These are phyloP conservation scores for Agriopis aurantiaria DNA, from an alignment of 2,888 invertebrate species.

Conservation along the genomic window DNA sequence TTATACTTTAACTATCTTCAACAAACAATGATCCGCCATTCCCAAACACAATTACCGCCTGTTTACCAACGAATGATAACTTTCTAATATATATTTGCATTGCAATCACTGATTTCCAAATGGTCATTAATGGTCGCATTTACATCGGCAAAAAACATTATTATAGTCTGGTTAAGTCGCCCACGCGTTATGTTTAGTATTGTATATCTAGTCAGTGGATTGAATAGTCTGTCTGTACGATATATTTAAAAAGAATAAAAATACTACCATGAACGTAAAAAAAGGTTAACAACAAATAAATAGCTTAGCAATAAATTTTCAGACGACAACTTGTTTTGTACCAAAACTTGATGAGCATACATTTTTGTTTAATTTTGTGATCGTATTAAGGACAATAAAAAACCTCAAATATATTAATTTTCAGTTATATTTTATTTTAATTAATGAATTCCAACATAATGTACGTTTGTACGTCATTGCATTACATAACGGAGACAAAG, in stretches of 20 bases:
- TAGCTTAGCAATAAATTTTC: no score
- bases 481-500: no score
- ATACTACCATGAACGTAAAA: not conserved
- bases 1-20: not conserved
- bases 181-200: constrained; percentile 18
- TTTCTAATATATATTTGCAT: constrained; percentile 51
- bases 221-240: constrained; percentile 17
- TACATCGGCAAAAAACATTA: constrained; percentile 39
- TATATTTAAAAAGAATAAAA: not conserved
- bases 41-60: constrained; percentile 20
- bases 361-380: no score
- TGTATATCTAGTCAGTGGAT: not conserved
- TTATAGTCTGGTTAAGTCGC: not conserved
- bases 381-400: no score
- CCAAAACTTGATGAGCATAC: no score
- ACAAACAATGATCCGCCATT: constrained; percentile 11
- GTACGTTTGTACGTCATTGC: no score
- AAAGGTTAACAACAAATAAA: no score
- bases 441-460: no score
- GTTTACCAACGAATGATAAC: constrained; percentile 16
- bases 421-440: no score
- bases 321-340: no score
- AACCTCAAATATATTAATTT: no score
- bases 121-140: constrained; percentile 41
- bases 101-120: constrained; percentile 55